phyloP scores from a whole-genome alignment of 2,797 vertebrate genomes.

The Hoplostethus mediterraneus region DNA sequence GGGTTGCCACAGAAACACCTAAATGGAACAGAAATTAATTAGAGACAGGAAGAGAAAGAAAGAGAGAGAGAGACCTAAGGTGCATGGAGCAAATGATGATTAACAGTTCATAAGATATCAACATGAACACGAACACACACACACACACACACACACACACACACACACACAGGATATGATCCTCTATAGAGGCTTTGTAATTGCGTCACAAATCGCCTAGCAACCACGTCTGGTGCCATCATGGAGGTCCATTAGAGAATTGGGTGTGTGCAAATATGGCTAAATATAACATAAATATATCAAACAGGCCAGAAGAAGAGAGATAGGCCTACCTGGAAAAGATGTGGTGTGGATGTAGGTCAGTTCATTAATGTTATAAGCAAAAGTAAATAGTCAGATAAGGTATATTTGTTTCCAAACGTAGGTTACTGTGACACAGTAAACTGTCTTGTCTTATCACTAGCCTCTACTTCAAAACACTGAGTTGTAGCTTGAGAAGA shows the following conservation, averaged over 20 bases:
- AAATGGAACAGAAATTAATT: conserved; percentile 71
- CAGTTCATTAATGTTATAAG: conserved; percentile 5
- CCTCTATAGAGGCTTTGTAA: conserved; percentile 10
- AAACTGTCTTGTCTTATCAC: too few species aligned
- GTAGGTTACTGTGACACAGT: too few species aligned
- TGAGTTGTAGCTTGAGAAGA: too few species aligned
- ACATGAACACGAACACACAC: conserved; percentile 28
- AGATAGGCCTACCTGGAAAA: conserved; percentile 1
- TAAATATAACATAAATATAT: neutral
- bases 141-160: conserved; percentile 31
- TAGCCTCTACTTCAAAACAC: too few species aligned
- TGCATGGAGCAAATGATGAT: conserved; percentile 30
- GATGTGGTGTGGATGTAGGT: conserved; percentile 12
- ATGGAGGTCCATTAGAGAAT: conserved; percentile 16
- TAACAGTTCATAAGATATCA: neutral
- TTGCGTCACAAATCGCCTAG: conserved; percentile 11
- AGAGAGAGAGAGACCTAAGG: conserved; percentile 1
- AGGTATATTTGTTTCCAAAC: too few species aligned
- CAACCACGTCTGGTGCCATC: conserved; percentile 46
- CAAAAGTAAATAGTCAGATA: too few species aligned
- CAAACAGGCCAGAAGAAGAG: conserved; percentile 7
- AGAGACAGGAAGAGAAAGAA: conserved; percentile 54
- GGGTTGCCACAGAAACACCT: conserved; percentile 82
- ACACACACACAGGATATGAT: conserved; percentile 3
- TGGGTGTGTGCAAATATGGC: conserved; percentile 8